A percentile compares a stretch with the other conserved stretches of the same genome.
phyloP scores from a whole-genome alignment of 2,797 vertebrate species.

The Meriones psammophilus region DNA sequence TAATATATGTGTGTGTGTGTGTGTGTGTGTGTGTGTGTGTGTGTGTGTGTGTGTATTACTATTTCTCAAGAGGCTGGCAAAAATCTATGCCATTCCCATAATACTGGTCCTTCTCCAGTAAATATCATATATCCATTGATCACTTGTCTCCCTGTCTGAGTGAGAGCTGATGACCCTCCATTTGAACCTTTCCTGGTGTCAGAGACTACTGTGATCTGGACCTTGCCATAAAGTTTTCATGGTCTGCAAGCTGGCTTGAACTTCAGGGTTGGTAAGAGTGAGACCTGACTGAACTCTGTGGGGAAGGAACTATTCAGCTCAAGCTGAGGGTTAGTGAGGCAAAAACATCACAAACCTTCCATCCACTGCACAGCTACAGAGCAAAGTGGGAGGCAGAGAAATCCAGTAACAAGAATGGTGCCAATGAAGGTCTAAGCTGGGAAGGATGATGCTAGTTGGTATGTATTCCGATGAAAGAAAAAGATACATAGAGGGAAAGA shows the following conservation, averaged over 20 bases:
- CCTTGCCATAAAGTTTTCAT: not conserved
- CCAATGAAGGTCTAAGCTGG: not conserved
- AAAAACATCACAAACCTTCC: no score
- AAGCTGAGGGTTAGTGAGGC: not conserved
- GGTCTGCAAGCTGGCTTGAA: not conserved
- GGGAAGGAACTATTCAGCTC: not conserved
- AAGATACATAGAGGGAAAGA: fast-evolving
- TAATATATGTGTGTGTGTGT: no score
- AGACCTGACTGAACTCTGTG: not conserved
- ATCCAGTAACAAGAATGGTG: no score
- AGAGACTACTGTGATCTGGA: not conserved
- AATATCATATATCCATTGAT: no score
- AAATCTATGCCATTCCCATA: conserved; percentile 58
- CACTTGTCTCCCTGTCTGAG: not conserved
- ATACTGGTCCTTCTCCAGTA: conserved; percentile 57
- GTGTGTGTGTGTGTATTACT: conserved; percentile 45
- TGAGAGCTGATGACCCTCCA: not conserved
- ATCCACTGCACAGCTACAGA: not conserved
- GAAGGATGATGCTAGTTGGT: not conserved
- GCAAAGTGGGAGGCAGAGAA: no score
- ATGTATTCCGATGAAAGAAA: no score
- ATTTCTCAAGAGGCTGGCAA: conserved; percentile 58
- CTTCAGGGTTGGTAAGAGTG: not conserved
- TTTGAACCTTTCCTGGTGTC: not conserved
- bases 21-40: no score